phyloP scores from a whole-genome alignment of 30 jellyfish, hydroid and myxozoan genomes.

The Aurelia aurita region DNA sequence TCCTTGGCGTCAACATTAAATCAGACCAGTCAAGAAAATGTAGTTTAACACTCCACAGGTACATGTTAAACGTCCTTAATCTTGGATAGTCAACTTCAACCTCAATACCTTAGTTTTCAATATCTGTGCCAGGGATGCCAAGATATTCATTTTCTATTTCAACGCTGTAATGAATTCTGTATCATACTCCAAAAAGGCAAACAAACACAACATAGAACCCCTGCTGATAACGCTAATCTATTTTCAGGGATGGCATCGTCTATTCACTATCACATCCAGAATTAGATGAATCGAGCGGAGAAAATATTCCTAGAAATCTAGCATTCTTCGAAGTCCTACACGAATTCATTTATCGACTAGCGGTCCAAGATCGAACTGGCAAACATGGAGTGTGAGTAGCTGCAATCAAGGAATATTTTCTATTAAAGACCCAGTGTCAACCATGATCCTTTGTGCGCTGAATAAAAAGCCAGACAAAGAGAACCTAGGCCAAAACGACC shows the following conservation, averaged over 20 bases:
- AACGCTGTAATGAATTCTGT: too few relatives aligned
- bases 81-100: too few relatives aligned
- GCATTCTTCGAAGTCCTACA: constrained; percentile 85
- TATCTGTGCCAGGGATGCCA: too few relatives aligned
- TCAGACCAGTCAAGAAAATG: constrained; percentile 85
- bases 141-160: too few relatives aligned
- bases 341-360: constrained; percentile 83
- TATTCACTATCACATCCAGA: constrained; percentile 64
- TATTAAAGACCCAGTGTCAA: background rate
- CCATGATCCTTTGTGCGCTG: too few relatives aligned
- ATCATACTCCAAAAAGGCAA: too few relatives aligned
- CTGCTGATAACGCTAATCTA: too few relatives aligned
- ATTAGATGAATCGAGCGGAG: constrained; percentile 40
- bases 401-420: background rate
- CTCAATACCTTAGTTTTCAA: too few relatives aligned
- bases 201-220: too few relatives aligned
- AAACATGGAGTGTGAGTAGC: constrained; percentile 71
- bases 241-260: constrained; percentile 85
- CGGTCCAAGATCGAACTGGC: constrained; percentile 78
- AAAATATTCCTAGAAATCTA: constrained; percentile 70
- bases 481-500: too few relatives aligned
- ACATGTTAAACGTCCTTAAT: background rate
- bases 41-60: constrained; percentile 92
- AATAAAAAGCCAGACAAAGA: too few relatives aligned
- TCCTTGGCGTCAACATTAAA: constrained; percentile 85